Evolutionary conservation across 2,797 vertebrate species (phyloP), one percentile per base, ranked within the genome.

Genomic region (Iguana delicatissima): DNA sequence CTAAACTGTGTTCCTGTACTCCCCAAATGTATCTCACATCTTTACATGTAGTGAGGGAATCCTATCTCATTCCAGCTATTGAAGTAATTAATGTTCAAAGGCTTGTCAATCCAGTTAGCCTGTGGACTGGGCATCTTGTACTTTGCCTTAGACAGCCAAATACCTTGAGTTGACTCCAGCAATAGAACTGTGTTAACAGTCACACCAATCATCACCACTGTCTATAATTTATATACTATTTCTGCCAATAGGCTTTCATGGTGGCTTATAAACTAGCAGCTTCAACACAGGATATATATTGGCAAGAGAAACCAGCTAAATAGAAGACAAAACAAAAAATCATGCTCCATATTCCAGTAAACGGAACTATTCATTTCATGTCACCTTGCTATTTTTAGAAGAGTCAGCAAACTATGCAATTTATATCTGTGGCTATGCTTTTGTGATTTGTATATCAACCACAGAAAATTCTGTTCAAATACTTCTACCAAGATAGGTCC

Each of bases 261-360:
- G 26, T 76, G 22, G n/a, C 38, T n/a, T 79, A 24, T 22, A 79
- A 79, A 26, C 38, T 42, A 64, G 0, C 1, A 32, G 14, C 73
- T 85, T 10, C 8, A 18, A 22, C 72, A 24, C 10, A 16, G 24
- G 38, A 29, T 16, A 57, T 22, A 86, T 1, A 80, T 6, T 38
- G 46, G 80, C 50, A 80, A 12, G 52, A 55, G 52, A 69, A 88
- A 80, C 72, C 85, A 26, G 24, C 32, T 12, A 64, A 80, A 18
- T 50, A 12, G 29, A 80, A 88, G 29, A 80, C 67, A 3, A n/a
- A 42, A 42, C 42, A 38, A 62, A 87, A 57, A 22, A 55, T 10
- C 32, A 81, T 81, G 18, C n/a, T 81, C 55, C 35, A 64, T 52
- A 67, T 87, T 67, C 42, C 64, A 69, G 42, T 74, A 89, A 72